Base-by-base conservation (phyloP, 2,797 vertebrate genomes). In the Sylvia borin region DNA sequence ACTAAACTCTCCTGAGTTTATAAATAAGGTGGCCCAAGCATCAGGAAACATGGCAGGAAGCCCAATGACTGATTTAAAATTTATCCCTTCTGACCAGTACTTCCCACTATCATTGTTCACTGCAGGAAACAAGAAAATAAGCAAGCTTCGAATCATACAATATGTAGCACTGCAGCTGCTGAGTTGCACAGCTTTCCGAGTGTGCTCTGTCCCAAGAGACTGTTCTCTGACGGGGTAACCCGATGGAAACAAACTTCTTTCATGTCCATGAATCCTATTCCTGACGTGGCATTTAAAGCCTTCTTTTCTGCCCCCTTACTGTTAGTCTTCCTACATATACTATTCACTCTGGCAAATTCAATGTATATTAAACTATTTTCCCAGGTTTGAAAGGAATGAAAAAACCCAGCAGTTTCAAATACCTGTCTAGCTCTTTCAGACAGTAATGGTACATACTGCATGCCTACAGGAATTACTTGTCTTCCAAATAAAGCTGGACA, bases 71-170 rank as follows among this genome's bases (percentile, higher is more conserved):
- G 88, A 76, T 87, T 87, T 78, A 62, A 84, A 79, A 87, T 81
- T 91, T 71, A 78, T 81, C 76, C 86, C 79, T 65, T 54, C 72
- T 84, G 90, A 93, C 77, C 83, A 82, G 73, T 48, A 88, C 74
- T 85, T 92, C 96, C 95, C 84, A 94, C 64, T 90, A 76, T 90
- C 92, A 68, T 90, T 62, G 76, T 76, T 92, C 85, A 55, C 43
- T 22, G 21, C 73, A 88, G 72, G 62, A 91, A 94, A 91, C 38
- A 88, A 74, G 72, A 40, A 92, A 77, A 54, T 31, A 80, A 75
- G 65, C 57, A 80, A 74, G 65, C 57, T 83, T 85, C 4, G 0
- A 47, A 64, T 43, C 53, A 32, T 15, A n/a, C 75, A 71, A 61
- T 22, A 57, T 1, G 53, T 3, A 89, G 68, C 29, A 29, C 31